phyloP scores from a whole-genome alignment of 2,888 invertebrate species.

The Arge pagana region DNA sequence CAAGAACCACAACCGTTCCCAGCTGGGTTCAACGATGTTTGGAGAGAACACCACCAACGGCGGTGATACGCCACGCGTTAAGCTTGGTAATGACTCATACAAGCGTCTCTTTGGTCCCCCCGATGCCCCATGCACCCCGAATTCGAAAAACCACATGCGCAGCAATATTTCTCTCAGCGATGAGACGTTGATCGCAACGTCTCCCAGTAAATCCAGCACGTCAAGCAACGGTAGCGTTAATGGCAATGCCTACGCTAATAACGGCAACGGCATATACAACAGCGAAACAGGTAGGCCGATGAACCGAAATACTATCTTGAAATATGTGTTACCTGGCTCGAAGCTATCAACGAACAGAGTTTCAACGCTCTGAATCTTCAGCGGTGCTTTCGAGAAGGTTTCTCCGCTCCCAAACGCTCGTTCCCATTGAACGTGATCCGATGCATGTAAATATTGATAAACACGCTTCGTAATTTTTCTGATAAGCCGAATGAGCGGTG shows the following conservation, averaged over 20 bases:
- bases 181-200: constrained; percentile 47
- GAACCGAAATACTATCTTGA: constrained; percentile 44
- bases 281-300: constrained; percentile 33
- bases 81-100: constrained; percentile 67
- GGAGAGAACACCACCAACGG: constrained; percentile 55
- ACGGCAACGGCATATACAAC: constrained; percentile 47
- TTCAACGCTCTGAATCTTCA: too few species aligned
- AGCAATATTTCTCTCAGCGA: constrained; percentile 66
- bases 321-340: constrained; percentile 51
- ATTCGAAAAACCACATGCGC: constrained; percentile 66
- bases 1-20: constrained; percentile 51
- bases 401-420: too few species aligned
- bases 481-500: too few species aligned
- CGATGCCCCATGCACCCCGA: constrained; percentile 61
- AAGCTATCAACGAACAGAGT: too few species aligned
- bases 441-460: too few species aligned
- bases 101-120: constrained; percentile 66
- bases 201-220: constrained; percentile 41
- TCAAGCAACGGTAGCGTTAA: constrained; percentile 37
- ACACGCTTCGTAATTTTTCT: too few species aligned
- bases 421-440: too few species aligned
- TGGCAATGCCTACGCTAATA: constrained; percentile 37
- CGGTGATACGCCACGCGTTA: constrained; percentile 49
- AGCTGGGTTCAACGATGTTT: constrained; percentile 50
- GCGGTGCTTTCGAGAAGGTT: too few species aligned